Evolutionary conservation across 2,113 vertebrate species (phyloP), one percentile per base, ranked within the genome.

Genomic region (Hirundichthys speculiger): DNA sequence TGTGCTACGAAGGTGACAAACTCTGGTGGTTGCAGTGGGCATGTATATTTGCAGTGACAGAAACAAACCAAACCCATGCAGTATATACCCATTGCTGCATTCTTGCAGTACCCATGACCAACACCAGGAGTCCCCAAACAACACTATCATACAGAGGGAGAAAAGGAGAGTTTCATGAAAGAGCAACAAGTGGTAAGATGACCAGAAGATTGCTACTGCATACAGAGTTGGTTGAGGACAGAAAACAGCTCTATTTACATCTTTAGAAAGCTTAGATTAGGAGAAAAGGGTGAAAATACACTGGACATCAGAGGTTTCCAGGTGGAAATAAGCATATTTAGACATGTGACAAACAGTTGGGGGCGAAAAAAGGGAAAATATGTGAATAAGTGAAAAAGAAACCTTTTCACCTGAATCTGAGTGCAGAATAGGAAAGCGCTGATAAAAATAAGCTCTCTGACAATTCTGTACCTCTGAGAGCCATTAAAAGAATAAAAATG

Each of bases 361-460:
- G 69, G 5, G 10, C 22, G 52, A 10, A 64, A 58, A 2, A 27
- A 19, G 30, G 30, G 11, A 1, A 30, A 68, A 58, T 15, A 42
- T 63, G 11, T 40, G 49, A 69, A 45, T 45, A 19, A 45, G 42
- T 45, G 42, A 80, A 77, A 77, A 64, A 81, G 60, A 87, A 90
- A 83, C 84, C 64, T 50, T n/a, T 76, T 92, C 95, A 95, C 95
- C 96, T 96, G 96, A 92, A 91, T 98, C 94, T 64, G 89, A 89
- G 82, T 91, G 89, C n/a, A 93, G 90, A 91, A 91, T 76, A 89
- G 92, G 91, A 91, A 91, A 93, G 64, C 88, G 88, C 54, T 86
- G 86, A 89, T 96, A 96, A 94, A 96, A 97, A 96, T 95, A 97
- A 90, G 95, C 95, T 96, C 94, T 96, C 92, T 96, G 96, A 93